Evolutionary conservation across 1,140 invertebrate species (phyloP).

Genomic region (Trachymyrmex septentrionalis): DNA sequence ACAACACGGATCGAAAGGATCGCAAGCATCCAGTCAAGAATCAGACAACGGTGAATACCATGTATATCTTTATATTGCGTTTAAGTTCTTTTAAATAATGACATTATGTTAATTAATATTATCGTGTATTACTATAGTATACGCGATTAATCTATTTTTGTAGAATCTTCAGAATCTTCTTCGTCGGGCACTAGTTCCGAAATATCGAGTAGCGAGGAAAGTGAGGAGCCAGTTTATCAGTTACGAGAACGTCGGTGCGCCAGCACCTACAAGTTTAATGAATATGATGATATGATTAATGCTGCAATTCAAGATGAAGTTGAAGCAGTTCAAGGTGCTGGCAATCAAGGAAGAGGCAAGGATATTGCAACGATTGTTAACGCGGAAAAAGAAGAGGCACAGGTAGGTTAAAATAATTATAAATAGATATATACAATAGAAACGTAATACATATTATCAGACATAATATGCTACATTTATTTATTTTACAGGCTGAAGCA

Average conservation of each 20-base stretch:
- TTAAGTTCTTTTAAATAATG: conserved; percentile 17
- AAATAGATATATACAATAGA: conserved; percentile 22
- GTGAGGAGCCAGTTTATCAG: conserved; percentile 94
- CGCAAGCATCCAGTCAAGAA: conserved; percentile 79
- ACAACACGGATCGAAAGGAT: conserved; percentile 74
- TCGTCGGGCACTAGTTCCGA: conserved; percentile 82
- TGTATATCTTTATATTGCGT: background rate
- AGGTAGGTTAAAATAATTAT: conserved; percentile 78
- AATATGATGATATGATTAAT: conserved; percentile 97
- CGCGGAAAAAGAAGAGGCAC: conserved; percentile 91
- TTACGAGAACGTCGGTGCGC: conserved; percentile 91
- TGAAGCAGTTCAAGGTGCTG: conserved; percentile 91
- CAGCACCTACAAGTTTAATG: conserved; percentile 94
- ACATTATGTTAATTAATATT: background rate
- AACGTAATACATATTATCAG: background rate
- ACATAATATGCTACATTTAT: conserved; percentile 11
- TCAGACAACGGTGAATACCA: conserved; percentile 75
- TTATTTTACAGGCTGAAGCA: conserved; percentile 71
- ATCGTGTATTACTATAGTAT: background rate
- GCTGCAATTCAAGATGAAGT: conserved; percentile 95
- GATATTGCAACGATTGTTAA: conserved; percentile 96
- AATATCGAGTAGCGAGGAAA: conserved; percentile 88
- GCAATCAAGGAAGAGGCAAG: conserved; percentile 94
- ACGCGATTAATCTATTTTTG: conserved; percentile 11
- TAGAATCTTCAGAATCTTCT: conserved; percentile 78